Conservation (phyloP, 2,113 vertebrate species). For the Setophaga coronata region DNA sequence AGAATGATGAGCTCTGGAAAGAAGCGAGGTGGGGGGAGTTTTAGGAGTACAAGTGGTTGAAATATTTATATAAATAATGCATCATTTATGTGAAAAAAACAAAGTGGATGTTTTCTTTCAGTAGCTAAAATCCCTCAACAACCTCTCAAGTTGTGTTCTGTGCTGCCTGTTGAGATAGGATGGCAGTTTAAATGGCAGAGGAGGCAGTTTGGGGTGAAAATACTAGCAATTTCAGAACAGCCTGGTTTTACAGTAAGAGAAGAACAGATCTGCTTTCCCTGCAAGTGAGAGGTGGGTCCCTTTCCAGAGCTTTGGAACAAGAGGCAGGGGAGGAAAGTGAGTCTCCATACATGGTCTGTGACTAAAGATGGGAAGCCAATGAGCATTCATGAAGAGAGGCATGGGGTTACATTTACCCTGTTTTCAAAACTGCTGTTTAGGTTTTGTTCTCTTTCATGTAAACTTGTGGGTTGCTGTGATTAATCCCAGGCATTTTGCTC, state of each 20-base stretch:
- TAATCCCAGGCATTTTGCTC: neutral
- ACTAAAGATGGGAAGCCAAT: neutral
- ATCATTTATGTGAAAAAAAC: neutral
- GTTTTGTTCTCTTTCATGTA: neutral
- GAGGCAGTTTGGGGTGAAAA: neutral
- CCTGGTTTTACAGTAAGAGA: neutral
- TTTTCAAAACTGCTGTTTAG: neutral
- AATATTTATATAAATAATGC: neutral
- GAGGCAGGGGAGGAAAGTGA: neutral
- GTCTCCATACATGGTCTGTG: neutral
- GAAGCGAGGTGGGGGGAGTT: neutral
- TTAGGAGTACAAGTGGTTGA: neutral
- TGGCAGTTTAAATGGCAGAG: accelerated
- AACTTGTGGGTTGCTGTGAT: neutral
- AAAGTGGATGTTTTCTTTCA: neutral
- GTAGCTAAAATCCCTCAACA: neutral
- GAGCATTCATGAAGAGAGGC: neutral
- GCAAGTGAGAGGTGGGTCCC: neutral
- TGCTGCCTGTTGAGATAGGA: neutral
- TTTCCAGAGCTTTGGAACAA: neutral
- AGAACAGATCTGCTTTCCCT: neutral
- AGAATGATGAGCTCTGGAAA: neutral
- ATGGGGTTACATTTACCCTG: neutral
- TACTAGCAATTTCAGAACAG: neutral
- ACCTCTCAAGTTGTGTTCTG: neutral